These are phyloP conservation scores for Pachyseris speciosa DNA, from an alignment of 64 coral and sea anemone species.

Conservation along the genomic window DNA sequence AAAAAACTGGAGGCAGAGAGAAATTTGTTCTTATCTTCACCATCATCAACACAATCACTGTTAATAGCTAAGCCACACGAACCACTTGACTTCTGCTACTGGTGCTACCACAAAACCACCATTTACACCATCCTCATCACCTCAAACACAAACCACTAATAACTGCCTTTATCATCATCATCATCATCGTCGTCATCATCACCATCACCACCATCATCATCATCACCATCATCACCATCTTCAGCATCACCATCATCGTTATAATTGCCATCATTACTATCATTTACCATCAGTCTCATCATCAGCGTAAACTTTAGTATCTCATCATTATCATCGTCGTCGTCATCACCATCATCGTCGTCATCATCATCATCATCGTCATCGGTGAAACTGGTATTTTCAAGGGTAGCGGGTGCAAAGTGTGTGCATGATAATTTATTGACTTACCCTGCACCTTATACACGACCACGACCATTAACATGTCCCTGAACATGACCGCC, in stretches of 20 bases:
- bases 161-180: neutral
- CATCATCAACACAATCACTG: too few species aligned
- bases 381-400: too few species aligned
- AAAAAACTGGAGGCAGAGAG: neutral
- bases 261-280: neutral
- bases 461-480: neutral
- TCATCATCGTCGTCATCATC: neutral
- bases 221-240: neutral
- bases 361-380: neutral
- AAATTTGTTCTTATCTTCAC: too few species aligned
- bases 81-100: too few species aligned
- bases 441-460: too few species aligned
- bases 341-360: neutral
- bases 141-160: too few species aligned
- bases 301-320: neutral
- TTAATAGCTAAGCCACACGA: too few species aligned
- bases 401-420: too few species aligned
- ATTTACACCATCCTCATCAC: too few species aligned
- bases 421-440: too few species aligned
- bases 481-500: too few species aligned
- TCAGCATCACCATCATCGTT: neutral
- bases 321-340: slow-evolving; percentile 6
- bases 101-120: too few species aligned
- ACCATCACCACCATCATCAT: neutral
- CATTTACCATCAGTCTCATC: neutral